Evolutionary conservation across 2,797 vertebrate genomes (phyloP), one percentile per base, ranked within the genome.

Genomic region (Premnoplex brunnescens): DNA sequence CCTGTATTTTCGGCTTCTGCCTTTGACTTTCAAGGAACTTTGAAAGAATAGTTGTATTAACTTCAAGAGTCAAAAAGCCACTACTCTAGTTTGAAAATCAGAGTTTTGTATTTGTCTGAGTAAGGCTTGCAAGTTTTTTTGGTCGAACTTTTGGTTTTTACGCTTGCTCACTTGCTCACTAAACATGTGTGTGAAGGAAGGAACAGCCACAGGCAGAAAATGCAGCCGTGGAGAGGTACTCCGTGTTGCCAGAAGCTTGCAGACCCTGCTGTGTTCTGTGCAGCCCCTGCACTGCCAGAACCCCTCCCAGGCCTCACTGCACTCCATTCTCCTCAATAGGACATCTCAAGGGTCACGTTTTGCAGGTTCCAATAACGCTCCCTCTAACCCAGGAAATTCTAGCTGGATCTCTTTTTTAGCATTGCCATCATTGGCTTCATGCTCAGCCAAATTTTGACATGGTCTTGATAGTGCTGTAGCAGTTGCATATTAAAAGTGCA

Each of bases 141-240:
- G 8, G 12, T 46, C 30, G 27, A 16, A 16, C 9, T 73, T 83
- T 16, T 75, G 14, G 2, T 68, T 83, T 90, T 84, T 69, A 20
- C 8, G 4, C 1, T n/a, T 67, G 16, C 7, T 87, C 4, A 0
- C 21, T 74, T 59, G 27, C 44, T 92, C 10, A 15, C 36, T 43
- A 59, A 44, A 12, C 3, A 0, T 0, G 0, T 1, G 9, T 58
- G 28, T 74, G 60, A 20, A 74, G 21, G 60, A 20, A 74, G 21
- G 60, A 63, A 14, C 3, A 62, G 23, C n/a, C 2, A 0, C 10
- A 30, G 68, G 68, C 16, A 58, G 75, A 60, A 78, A 85, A 28
- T 3, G 44, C 14, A 79, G 75, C 60, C 3, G 1, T 1, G 6
- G 48, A 46, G 79, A 64, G 14, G 16, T 51, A 32, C 5, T 30